Evolutionary conservation across 2,888 invertebrate species (phyloP), one percentile per base, ranked within the genome.

Genomic region (Baccha elongata): DNA sequence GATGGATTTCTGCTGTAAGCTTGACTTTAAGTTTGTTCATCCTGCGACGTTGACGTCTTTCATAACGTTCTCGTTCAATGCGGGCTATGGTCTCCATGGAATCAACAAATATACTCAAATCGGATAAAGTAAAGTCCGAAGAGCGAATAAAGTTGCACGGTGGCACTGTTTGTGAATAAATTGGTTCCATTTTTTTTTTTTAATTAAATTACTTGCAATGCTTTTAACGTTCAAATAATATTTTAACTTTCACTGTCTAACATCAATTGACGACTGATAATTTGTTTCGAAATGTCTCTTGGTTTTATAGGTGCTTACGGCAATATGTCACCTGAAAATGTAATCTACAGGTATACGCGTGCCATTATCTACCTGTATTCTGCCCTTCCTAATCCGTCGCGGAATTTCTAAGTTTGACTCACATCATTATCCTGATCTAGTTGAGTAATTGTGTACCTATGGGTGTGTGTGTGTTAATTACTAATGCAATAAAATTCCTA

Each of bases 71-170:
- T 3, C 67, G 37, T 21, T 75, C 19, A 1, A 75, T 62, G 21
- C 62, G 71, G 4, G 67, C 3, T 6, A 83, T 42, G 5, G 68
- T 73, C 17, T 83, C 83, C 48, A 78, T 26, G 1, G 83, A 76
- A n/a, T 83, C 83, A 17, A 68, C 42, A n/a, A 68, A 83, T n/a
- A 58, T 62, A 13, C 48, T 55, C 44, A 78, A 68, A 11, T 83
- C 83, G 0, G 11, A 8, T n/a, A 42, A 10, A 13, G 11, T 32
- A 10, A 83, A 78, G 7, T 78, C 44, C 5, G 60, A 32, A 3
- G 46, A n/a, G 37, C 62, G 42, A 15, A 78, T 40, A 17, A 44
- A 46, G 5, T 23, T 53, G 2, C 48, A 65, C 4, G 50, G 19
- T 17, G 35, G 58, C 0, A 60, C 23, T 5, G 60, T n/a, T 29